Evolutionary conservation across 2,797 vertebrate species (phyloP).

Genomic region (Karalla daura): DNA sequence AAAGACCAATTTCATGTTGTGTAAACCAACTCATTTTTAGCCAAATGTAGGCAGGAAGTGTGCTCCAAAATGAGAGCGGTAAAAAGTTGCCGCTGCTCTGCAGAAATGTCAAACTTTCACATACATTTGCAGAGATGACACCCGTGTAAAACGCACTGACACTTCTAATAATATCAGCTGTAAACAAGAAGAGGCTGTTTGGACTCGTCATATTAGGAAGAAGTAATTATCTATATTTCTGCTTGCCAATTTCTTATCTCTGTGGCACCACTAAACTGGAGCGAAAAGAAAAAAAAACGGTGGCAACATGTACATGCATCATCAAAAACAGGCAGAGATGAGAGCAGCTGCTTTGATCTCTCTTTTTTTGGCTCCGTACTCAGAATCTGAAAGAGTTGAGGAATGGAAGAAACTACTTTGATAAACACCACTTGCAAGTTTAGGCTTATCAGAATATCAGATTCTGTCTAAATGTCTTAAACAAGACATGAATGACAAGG

Average conservation of each 20-base stretch:
- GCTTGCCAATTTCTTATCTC: constrained; percentile 64
- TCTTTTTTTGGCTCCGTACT: constrained; percentile 60
- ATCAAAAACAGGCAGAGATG: constrained; percentile 67
- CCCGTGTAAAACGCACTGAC: constrained; percentile 2
- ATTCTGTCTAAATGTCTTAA: constrained; percentile 17
- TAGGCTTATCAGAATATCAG: too few species aligned
- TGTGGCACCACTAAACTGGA: constrained; percentile 57
- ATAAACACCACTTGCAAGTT: constrained; percentile 59
- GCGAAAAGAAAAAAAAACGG: constrained; percentile 70
- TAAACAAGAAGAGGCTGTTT: constrained; percentile 19
- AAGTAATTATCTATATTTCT: constrained; percentile 38
- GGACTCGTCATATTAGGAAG: constrained; percentile 35
- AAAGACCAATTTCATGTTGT: too few species aligned
- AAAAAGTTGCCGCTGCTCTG: constrained; percentile 1
- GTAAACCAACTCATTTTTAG: too few species aligned
- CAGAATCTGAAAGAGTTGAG: constrained; percentile 51
- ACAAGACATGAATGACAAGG: constrained; percentile 12
- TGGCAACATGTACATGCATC: constrained; percentile 47
- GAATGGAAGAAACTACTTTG: constrained; percentile 28
- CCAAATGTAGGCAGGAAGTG: neutral
- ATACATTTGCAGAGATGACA: constrained; percentile 5
- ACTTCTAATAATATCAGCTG: neutral
- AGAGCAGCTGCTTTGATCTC: constrained; percentile 67
- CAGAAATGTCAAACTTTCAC: constrained; percentile 4
- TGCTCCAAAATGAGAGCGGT: constrained; percentile 13